Evolutionary conservation across 1,140 invertebrate genomes (phyloP).

Genomic region (Planococcus citri): DNA sequence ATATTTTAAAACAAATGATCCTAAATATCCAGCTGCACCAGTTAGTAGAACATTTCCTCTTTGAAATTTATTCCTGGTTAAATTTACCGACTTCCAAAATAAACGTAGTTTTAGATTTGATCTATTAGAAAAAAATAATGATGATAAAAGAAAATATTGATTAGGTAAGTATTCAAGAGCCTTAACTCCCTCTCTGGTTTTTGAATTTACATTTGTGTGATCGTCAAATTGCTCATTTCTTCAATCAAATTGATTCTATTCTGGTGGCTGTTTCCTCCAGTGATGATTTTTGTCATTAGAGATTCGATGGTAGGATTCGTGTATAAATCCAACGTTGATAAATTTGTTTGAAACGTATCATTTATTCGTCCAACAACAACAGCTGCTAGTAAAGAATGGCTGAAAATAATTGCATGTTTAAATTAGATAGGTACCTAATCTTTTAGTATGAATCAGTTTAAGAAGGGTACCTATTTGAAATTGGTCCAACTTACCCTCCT

Average conservation of each 20-base stretch:
- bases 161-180: not conserved
- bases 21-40: constrained; percentile 38
- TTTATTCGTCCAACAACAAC: constrained; percentile 35
- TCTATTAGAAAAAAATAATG: constrained; percentile 18
- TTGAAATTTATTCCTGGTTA: constrained; percentile 26
- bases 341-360: constrained; percentile 25
- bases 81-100: constrained; percentile 28
- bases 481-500: constrained; percentile 30
- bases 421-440: not conserved
- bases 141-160: not conserved
- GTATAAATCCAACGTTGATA: constrained; percentile 26
- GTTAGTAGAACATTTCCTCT: constrained; percentile 34
- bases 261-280: not conserved
- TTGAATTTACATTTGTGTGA: not conserved
- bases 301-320: constrained; percentile 26
- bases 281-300: not conserved
- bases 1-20: constrained; percentile 35
- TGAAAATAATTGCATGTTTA: constrained; percentile 23
- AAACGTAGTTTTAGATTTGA: constrained; percentile 24
- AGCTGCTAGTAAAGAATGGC: constrained; percentile 40
- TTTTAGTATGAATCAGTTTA: not conserved
- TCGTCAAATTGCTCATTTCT: constrained; percentile 22
- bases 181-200: too few relatives aligned
- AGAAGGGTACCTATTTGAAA: too few relatives aligned
- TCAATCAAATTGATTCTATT: constrained; percentile 18